Conservation (phyloP, 2,113 vertebrate species). For the Micronycteris hirsuta region DNA sequence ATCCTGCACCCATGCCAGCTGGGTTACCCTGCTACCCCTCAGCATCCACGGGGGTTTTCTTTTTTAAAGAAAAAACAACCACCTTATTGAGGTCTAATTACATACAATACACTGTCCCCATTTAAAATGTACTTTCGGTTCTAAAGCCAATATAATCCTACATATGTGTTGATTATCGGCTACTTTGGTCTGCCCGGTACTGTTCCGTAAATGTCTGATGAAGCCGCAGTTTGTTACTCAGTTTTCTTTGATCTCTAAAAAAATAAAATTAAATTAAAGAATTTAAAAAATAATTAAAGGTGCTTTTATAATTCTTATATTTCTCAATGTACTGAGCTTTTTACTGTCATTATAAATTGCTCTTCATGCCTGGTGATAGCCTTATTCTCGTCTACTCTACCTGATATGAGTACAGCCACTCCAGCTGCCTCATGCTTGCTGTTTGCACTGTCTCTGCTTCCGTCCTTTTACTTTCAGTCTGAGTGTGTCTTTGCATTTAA, state of each 20-base stretch:
- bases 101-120: background rate
- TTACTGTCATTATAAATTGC: background rate
- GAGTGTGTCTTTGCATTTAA: background rate
- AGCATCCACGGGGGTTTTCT: background rate
- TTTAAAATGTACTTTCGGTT: background rate
- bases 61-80: background rate
- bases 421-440: background rate
- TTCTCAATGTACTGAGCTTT: background rate
- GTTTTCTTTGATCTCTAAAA: conserved; percentile 49
- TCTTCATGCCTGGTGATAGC: background rate
- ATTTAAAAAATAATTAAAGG: too few species aligned
- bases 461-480: background rate
- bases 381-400: background rate
- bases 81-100: background rate
- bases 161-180: conserved; percentile 38
- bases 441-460: background rate
- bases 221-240: background rate
- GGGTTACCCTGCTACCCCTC: background rate
- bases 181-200: conserved; percentile 39
- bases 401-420: background rate
- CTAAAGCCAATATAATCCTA: conserved; percentile 20
- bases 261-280: too few species aligned
- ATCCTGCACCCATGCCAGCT: background rate
- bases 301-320: background rate
- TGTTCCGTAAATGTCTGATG: conserved; percentile 75